A percentile compares a stretch with the other conserved stretches of the same genome.
Conservation (phyloP, 1,140 invertebrate species). For the Chionoecetes opilio region DNA sequence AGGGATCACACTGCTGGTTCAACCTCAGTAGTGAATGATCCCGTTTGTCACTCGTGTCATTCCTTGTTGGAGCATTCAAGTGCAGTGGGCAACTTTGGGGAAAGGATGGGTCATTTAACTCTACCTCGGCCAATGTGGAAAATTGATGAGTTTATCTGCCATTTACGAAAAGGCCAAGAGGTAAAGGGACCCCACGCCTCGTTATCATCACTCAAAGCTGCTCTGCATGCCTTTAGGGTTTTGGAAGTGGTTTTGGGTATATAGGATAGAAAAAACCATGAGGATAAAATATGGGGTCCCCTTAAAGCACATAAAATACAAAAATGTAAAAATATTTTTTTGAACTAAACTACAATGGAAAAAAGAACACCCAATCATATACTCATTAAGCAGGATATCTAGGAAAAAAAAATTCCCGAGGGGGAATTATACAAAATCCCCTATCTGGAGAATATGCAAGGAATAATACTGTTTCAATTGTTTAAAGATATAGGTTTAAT, state of each 20-base stretch:
- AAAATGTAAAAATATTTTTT: conserved; percentile 38
- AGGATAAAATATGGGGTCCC: conserved; percentile 67
- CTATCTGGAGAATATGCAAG: background rate
- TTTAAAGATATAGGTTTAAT: no score
- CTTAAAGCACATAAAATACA: conserved; percentile 69
- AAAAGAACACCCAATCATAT: conserved; percentile 48
- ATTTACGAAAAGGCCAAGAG: conserved; percentile 83
- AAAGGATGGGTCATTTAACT: conserved; percentile 57
- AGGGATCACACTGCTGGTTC: conserved; percentile 67
- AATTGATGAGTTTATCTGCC: conserved; percentile 82
- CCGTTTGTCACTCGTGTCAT: conserved; percentile 63
- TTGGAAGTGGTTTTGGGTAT: conserved; percentile 61
- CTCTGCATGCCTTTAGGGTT: conserved; percentile 82
- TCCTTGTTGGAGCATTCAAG: conserved; percentile 70
- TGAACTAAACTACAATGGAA: conserved; percentile 59
- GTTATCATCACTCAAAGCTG: conserved; percentile 83
- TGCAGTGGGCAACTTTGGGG: conserved; percentile 71
- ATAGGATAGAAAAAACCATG: background rate
- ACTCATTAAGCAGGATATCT: conserved; percentile 65
- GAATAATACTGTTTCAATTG: no score
- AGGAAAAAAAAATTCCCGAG: conserved; percentile 44
- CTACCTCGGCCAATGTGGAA: conserved; percentile 82
- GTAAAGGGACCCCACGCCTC: conserved; percentile 83
- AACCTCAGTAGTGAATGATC: conserved; percentile 55
- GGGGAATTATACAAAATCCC: conserved; percentile 43